Evolutionary conservation across 1,140 invertebrate species (phyloP), one percentile per base, ranked within the genome.

Genomic region (Habropoda laboriosa): DNA sequence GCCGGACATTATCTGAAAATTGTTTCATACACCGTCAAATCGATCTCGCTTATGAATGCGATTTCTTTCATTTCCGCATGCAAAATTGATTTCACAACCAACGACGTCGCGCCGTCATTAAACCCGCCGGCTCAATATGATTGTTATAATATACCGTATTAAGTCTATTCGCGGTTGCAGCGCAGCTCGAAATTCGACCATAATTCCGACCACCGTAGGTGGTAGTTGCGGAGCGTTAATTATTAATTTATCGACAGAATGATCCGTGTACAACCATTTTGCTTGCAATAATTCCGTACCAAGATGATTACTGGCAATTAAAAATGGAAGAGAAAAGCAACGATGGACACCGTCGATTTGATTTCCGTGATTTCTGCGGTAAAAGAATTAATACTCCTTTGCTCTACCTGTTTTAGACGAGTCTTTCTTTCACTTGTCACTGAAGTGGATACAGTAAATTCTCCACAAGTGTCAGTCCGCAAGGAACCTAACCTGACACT

Each of bases 91-190:
- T 38, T 49, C 32, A 10, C 42, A 27, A 10, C 8, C n/a, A 27
- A 24, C 35, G 12, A 35, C n/a, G 13, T 13, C n/a, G 30, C 8
- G 30, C 13, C 49, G 16, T 8, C 32, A 55, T 70, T 70, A 70
- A 70, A 53, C 55, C n/a, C 21, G 21, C n/a, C 45, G 27, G 40
- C 55, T 53, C 49, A 35, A 70, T 35, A 13, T 18, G 49, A 70
- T 27, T 40, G 32, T 70, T 70, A 70, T 38, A 70, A 70, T 55
- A 55, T n/a, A 70, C 49, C 47, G 67, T 53, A 55, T 70, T 70
- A 70, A 53, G 35, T 70, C 67, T 51, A 21, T 55, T 51, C 49
- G 67, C 7, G 67, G 35, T 38, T 27, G 18, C 16, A 24, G 13
- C 30, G 30, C 13, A 2, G 49, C 10, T 70, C 49, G 67, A 70